Percentiles rank a stretch among this genome's conserved stretches.
phyloP scores from a whole-genome alignment of 2,888 invertebrate genomes.

The Melanargia galathea region DNA sequence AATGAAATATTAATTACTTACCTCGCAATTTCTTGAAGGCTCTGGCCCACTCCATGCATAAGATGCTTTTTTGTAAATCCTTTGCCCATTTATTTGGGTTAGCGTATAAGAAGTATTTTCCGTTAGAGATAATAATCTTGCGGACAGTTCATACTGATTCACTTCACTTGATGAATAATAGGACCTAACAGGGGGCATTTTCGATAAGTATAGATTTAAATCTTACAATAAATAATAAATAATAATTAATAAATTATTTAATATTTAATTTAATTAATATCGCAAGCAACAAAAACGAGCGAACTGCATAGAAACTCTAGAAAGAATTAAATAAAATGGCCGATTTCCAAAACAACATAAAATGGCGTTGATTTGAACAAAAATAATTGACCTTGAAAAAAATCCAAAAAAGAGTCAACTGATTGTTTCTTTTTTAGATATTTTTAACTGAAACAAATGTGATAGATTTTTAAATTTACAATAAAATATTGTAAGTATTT shows the following conservation, averaged over 20 bases:
- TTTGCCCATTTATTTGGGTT: conserved; percentile 86
- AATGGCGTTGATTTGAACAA: conserved; percentile 50
- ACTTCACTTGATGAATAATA: conserved; percentile 79
- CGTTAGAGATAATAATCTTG: conserved; percentile 76
- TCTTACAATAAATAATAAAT: conserved; percentile 68
- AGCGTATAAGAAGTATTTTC: conserved; percentile 77
- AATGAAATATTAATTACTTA: conserved; percentile 46
- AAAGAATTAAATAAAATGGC: conserved; percentile 39
- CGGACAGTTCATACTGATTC: conserved; percentile 79
- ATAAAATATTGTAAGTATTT: neutral
- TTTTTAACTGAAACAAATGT: neutral
- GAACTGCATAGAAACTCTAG: conserved; percentile 36
- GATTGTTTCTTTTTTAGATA: conserved; percentile 13
- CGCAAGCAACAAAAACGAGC: conserved; percentile 58
- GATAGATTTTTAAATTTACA: neutral
- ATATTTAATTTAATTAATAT: neutral
- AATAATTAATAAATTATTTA: conserved; percentile 26
- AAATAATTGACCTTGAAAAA: conserved; percentile 34
- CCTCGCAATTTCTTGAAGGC: conserved; percentile 84
- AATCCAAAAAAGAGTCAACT: conserved; percentile 22
- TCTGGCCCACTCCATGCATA: conserved; percentile 78
- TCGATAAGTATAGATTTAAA: conserved; percentile 65
- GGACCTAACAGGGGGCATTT: conserved; percentile 76
- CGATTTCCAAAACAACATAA: conserved; percentile 47
- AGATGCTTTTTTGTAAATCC: conserved; percentile 84